Percentiles rank a stretch among this genome's conserved stretches.
phyloP scores from a whole-genome alignment of 2,888 invertebrate species.

The Spodoptera exigua region DNA sequence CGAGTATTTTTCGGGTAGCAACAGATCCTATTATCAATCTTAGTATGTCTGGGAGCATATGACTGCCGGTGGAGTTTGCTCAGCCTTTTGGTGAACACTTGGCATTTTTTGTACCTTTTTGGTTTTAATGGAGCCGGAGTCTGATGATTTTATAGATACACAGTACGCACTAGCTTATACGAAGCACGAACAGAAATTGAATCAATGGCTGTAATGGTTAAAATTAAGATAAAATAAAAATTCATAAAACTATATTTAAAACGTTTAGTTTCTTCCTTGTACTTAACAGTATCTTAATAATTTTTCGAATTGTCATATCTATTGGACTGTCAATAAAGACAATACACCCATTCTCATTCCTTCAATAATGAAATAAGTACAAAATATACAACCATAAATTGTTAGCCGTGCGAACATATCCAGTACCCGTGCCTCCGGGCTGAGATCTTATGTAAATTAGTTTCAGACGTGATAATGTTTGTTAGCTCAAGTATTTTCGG shows the following conservation, averaged over 20 bases:
- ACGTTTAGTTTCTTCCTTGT: background rate
- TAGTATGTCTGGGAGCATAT: slow-evolving; percentile 63
- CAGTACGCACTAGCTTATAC: slow-evolving; percentile 18
- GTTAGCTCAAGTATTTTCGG: slow-evolving; percentile 40
- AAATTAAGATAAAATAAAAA: too few species aligned
- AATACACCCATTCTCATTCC: slow-evolving; percentile 8
- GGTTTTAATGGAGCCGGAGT: slow-evolving; percentile 59
- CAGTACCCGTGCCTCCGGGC: slow-evolving; percentile 3
- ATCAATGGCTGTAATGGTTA: slow-evolving; percentile 8
- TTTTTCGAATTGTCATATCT: background rate
- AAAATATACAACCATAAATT: slow-evolving; percentile 27
- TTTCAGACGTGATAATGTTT: slow-evolving; percentile 9
- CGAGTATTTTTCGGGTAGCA: slow-evolving; percentile 63
- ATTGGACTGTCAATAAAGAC: slow-evolving; percentile 1
- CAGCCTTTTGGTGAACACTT: slow-evolving; percentile 67
- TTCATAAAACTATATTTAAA: too few species aligned
- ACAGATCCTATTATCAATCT: slow-evolving; percentile 70
- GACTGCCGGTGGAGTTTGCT: slow-evolving; percentile 67
- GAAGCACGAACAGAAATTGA: slow-evolving; percentile 23
- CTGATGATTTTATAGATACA: slow-evolving; percentile 59
- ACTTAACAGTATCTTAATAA: slow-evolving; percentile 1
- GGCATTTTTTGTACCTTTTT: slow-evolving; percentile 59
- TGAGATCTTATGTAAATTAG: slow-evolving; percentile 29
- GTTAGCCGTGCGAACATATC: slow-evolving; percentile 32
- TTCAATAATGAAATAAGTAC: slow-evolving; percentile 10